Evolutionary conservation across 2,797 vertebrate species (phyloP), one percentile per base, ranked within the genome.

Genomic region (Rhabdomys pumilio): DNA sequence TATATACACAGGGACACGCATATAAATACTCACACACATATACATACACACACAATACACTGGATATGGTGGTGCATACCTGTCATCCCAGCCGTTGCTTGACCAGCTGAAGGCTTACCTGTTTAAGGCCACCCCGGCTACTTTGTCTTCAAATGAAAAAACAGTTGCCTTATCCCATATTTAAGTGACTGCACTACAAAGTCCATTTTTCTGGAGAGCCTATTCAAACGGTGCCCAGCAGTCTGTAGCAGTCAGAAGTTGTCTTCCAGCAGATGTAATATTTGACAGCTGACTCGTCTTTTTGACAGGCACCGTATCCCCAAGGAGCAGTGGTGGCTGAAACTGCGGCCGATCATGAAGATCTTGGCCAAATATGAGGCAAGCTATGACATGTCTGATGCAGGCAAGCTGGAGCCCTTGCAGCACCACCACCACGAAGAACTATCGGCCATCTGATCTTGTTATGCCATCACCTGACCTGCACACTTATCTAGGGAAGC

Each of bases 311-410:
- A 99, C 98, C 98, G 99, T 97, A 99, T 99, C 97, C 99, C 99
- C 4, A 99, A 99, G 97, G 99, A 99, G 96, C 99, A 99, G 90
- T 99, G 99, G 99, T 99, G 99, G 99, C 96, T 99, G 98, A 99
- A 99, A 97, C 98, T 99, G 44, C 99, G 99, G 73, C 99, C 99
- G 0, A 98, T 99, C 96, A 99, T 99, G 99, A 99, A 99, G 98
- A 99, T 99, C 97, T 95, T 99, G 98, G 99, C 99, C 96, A 99
- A 99, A 98, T 99, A 99, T 98, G 99, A 99, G 98, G 99, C 99
- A 0, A 99, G 99, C 98, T 99, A 99, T 0, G 99, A 99, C 0
- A 98, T 99, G 59, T 99, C 99, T 0, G 99, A 99, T 90, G 98
- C 99, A 0, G 99, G 99, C 1, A 98, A 99, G 98, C 98, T 99